Conservation (phyloP, 2,888 invertebrate genomes). For the Meteorus colon region DNA sequence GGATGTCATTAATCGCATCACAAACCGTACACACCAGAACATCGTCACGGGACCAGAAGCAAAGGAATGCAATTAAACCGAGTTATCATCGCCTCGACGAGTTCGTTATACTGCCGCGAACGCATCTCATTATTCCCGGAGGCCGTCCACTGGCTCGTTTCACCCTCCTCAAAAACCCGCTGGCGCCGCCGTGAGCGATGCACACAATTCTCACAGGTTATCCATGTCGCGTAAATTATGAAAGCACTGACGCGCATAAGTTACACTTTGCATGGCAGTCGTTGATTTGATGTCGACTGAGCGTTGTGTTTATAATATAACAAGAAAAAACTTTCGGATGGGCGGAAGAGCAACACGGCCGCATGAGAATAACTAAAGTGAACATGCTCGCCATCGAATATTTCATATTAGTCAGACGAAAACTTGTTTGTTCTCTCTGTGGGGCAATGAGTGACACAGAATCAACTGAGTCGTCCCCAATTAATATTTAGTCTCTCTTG, state of each 20-base stretch:
- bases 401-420: no score
- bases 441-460: no score
- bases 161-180: background rate
- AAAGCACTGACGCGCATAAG: conserved; percentile 1
- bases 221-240: conserved; percentile 27
- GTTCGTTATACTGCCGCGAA: conserved; percentile 50
- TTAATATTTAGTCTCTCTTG: no score
- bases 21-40: conserved; percentile 42
- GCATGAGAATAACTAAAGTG: no score
- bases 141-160: conserved; percentile 28
- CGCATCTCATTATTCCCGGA: conserved; percentile 50
- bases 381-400: no score
- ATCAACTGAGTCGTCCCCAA: no score
- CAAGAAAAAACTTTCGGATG: background rate
- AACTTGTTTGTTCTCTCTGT: no score
- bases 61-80: conserved; percentile 60
- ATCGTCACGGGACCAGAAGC: conserved; percentile 45
- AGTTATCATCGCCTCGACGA: conserved; percentile 54
- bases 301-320: background rate
- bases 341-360: no score
- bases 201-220: conserved; percentile 7
- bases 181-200: background rate
- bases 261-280: background rate
- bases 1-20: conserved; percentile 60
- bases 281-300: conserved; percentile 1